Evolutionary conservation across 2,888 invertebrate species (phyloP), one percentile per base, ranked within the genome.

Genomic region (Caenorhabditis sp.): DNA sequence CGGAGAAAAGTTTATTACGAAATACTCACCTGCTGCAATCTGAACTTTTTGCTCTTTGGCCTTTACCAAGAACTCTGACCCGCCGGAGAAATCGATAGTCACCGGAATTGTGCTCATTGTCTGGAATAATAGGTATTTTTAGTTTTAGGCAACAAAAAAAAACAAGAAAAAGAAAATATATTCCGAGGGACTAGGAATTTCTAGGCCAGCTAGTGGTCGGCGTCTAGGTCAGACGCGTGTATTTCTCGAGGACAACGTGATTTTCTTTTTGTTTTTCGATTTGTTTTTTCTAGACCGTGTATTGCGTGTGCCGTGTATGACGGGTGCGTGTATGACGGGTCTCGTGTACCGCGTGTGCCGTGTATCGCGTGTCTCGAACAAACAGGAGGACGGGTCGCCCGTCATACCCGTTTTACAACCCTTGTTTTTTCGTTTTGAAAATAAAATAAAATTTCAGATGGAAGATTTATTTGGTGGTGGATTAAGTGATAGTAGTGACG

Each of bases 401-500:
- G n/a, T n/a, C n/a, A n/a, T n/a, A n/a, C n/a, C n/a, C n/a, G n/a
- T n/a, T n/a, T n/a, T n/a, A n/a, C 36, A 5, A 36, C 36, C 36
- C n/a, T 50, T 50, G 5, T n/a, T n/a, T 53, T 21, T 21, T 21
- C 53, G 3, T 17, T n/a, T n/a, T 50, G 7, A 4, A 53, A n/a
- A 17, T 10, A 53, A 53, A 53, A 4, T 4, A 8, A 3, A 21
- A 10, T 53, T 53, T 53, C 25, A 25, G 56, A 26, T 56, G 25
- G 56, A 56, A 14, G 68, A 71, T 36, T 52, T 76, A 21, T 71
- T 71, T 38, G 80, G 77, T 38, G 80, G 77, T n/a, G 72, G 74
- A 23, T 63, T 80, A 25, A 77, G 77, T 59, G 80, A 80, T 3
- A 70, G 70, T 61, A 76, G 76, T 38, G 66, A 61, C 38, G 72